A percentile compares a stretch with the other conserved stretches of the same genome.
Conservation (phyloP, 2,797 vertebrate species). For the Hydrocynus forskahlii region DNA sequence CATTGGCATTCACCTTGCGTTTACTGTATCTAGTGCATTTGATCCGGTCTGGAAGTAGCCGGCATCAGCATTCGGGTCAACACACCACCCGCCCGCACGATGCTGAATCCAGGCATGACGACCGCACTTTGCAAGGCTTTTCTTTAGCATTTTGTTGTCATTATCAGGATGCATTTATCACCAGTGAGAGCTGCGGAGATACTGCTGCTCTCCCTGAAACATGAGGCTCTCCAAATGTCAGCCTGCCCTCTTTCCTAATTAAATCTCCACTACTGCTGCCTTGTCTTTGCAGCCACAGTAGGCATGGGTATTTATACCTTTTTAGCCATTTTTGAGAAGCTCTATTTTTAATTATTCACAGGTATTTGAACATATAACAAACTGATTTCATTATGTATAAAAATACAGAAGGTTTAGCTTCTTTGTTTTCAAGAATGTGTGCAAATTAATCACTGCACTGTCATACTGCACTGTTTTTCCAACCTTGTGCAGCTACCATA, state of each 20-base stretch:
- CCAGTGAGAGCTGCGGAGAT: background rate
- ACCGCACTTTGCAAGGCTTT: background rate
- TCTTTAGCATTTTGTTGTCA: conserved; percentile 17
- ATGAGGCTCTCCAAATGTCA: conserved; percentile 29
- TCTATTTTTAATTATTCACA: background rate
- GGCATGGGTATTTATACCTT: background rate
- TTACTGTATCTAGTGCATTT: conserved; percentile 7
- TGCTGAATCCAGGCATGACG: background rate
- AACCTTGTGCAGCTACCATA: too few relatives aligned
- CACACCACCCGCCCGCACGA: background rate
- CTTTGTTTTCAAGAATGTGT: background rate
- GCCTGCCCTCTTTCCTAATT: conserved; percentile 21
- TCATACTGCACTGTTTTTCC: background rate
- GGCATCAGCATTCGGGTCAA: conserved; percentile 25
- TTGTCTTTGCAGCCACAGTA: background rate
- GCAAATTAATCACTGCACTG: background rate
- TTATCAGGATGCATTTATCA: conserved; percentile 1
- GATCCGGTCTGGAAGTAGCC: conserved; percentile 5
- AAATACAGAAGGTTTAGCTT: background rate
- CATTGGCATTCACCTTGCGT: conserved; percentile 30
- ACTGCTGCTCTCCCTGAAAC: background rate
- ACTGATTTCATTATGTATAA: background rate
- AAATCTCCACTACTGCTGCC: background rate
- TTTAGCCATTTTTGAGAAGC: background rate
- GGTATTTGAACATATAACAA: background rate